phyloP scores from a whole-genome alignment of 1,140 invertebrate species.

The Wasmannia auropunctata region DNA sequence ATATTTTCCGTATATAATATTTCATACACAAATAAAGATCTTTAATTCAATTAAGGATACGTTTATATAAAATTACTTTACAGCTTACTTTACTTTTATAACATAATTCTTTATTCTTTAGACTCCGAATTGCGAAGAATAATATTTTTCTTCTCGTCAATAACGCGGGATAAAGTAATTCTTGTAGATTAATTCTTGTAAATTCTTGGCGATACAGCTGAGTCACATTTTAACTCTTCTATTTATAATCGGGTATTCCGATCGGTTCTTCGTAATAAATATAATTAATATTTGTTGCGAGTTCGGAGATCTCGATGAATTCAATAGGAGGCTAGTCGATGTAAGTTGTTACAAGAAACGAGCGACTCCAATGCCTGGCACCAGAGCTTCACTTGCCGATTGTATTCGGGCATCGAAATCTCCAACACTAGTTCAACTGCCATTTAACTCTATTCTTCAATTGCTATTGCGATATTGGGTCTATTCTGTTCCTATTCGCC shows the following conservation, averaged over 20 bases:
- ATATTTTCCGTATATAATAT: neutral
- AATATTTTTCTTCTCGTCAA: too few relatives aligned
- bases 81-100: neutral
- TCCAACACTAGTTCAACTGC: constrained; percentile 41
- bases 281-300: neutral
- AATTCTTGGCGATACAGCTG: neutral
- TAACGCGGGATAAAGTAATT: too few relatives aligned
- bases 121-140: neutral
- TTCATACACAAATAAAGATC: neutral
- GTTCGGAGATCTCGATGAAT: neutral
- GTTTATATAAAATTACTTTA: neutral
- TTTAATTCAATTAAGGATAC: neutral
- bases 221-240: neutral
- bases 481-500: neutral
- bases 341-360: constrained; percentile 30
- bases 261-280: neutral
- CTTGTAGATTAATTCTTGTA: neutral
- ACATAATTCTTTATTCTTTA: neutral
- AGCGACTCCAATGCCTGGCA: constrained; percentile 66
- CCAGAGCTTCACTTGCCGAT: constrained; percentile 43
- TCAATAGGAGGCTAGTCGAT: neutral
- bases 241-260: neutral
- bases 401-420: constrained; percentile 69
- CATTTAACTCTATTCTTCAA: neutral
- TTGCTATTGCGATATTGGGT: neutral